Evolutionary conservation across 2,888 invertebrate genomes (phyloP), one percentile per base, ranked within the genome.

Genomic region (Bembecia ichneumoniformis): DNA sequence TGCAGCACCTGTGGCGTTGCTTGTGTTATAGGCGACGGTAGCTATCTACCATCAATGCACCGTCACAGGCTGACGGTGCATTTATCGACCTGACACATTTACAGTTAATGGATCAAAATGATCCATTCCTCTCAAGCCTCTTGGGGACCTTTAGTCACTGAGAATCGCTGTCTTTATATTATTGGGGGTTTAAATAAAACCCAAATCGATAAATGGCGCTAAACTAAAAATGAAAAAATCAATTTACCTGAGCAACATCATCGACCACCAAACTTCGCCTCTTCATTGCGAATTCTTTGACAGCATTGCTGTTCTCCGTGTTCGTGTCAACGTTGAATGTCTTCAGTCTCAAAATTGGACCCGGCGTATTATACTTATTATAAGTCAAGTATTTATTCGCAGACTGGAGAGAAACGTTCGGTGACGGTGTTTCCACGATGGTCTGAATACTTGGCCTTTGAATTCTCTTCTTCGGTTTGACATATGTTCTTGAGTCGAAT

Each of bases 401-500:
- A 3, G 46, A 46, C 52, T 64, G 63, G 1, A 72, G 72, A 0
- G 78, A 70, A 40, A 75, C 61, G 1, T 75, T 76, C 0, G 78
- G 62, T 9, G 74, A 73, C 14, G 78, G 77, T 0, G 68, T 50
- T 50, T 84, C 84, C 2, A 87, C 75, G 46, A 84, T 81, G 56
- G 75, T 87, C 53, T 91, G 91, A 55, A 92, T 89, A 63, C 89
- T 90, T 35, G 90, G 89, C 51, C 91, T 83, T 35, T 73, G 82
- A 10, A 77, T 71, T 50, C 89, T 82, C 64, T 90, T 91, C 67
- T 92, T 92, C 16, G 92, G 91, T 59, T 90, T 88, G 48, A 92
- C 92, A 71, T 90, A 93, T 9, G 93, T 93, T 61, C 92, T 83
- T 0, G 92, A 90, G 66, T 93, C 92, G 62, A 92, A 90, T 54